Evolutionary conservation across 2,797 vertebrate genomes (phyloP).

Genomic region (Pitangus sulphuratus): DNA sequence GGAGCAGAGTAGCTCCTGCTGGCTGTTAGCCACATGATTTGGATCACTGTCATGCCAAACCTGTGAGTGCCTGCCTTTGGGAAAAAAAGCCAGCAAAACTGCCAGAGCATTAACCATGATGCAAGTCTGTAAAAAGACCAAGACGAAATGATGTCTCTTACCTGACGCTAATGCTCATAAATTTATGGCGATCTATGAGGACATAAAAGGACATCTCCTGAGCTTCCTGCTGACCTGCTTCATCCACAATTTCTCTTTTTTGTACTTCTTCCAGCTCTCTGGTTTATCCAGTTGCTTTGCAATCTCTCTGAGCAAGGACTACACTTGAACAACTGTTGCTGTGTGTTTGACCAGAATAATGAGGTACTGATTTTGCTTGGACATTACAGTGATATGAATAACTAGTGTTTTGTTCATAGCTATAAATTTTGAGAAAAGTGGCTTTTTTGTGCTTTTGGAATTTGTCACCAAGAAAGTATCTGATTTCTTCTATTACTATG

Average conservation of each 20-base stretch:
- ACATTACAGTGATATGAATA: background rate
- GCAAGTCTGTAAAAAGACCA: background rate
- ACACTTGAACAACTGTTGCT: background rate
- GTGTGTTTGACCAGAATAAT: background rate
- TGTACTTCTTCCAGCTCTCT: rapidly evolving
- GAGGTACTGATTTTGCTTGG: background rate
- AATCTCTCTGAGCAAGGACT: background rate
- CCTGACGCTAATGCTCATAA: background rate
- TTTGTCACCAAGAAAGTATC: background rate
- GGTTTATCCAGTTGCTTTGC: background rate
- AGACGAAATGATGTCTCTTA: background rate
- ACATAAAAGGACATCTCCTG: background rate
- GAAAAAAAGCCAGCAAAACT: background rate
- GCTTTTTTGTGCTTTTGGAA: background rate
- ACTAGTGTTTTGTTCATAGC: background rate
- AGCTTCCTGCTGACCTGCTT: background rate
- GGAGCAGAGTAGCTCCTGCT: background rate
- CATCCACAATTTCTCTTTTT: background rate
- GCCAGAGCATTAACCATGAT: background rate
- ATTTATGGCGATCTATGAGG: background rate
- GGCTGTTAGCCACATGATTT: background rate
- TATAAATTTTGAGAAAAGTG: background rate
- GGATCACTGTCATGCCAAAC: background rate
- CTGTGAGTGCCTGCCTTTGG: background rate
- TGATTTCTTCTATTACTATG: background rate